Evolutionary conservation across 2,797 vertebrate species (phyloP).

Genomic region (Clarias laeviceps): DNA sequence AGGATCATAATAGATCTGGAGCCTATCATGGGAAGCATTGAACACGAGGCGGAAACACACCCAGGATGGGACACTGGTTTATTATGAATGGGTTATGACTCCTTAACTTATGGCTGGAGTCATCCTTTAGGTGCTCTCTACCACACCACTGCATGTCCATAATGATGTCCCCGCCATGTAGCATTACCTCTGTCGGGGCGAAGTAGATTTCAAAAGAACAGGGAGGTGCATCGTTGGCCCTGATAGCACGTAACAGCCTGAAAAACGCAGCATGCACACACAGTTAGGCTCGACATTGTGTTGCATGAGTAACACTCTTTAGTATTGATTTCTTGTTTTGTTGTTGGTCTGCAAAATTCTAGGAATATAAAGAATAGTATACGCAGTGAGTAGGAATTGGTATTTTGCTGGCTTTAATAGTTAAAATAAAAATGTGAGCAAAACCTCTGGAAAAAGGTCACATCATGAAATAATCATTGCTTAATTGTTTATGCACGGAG

Average conservation of each 20-base stretch:
- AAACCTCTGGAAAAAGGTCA: conserved; percentile 51
- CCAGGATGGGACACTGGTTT: neutral
- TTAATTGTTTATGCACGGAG: conserved; percentile 38
- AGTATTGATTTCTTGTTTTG: conserved; percentile 33
- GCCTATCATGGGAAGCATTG: neutral
- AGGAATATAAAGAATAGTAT: neutral
- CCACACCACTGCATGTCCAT: neutral
- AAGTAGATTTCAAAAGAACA: conserved; percentile 18
- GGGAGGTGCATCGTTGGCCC: conserved; percentile 3
- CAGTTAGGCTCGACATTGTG: conserved; percentile 38
- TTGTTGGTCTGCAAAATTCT: conserved; percentile 20
- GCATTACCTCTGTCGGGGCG: neutral
- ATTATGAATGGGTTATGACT: neutral
- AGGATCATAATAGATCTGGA: neutral
- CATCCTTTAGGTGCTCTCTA: neutral
- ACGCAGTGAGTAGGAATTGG: neutral
- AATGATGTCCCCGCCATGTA: neutral
- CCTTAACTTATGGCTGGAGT: neutral
- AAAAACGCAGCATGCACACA: conserved; percentile 2
- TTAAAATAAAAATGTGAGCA: conserved; percentile 36
- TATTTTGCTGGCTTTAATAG: neutral
- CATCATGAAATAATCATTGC: conserved; percentile 47
- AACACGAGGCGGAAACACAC: no score
- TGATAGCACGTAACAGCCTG: conserved; percentile 21
- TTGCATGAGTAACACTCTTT: conserved; percentile 19